Evolutionary conservation across 2,113 vertebrate species (phyloP).

Genomic region (Perognathus longimembris): DNA sequence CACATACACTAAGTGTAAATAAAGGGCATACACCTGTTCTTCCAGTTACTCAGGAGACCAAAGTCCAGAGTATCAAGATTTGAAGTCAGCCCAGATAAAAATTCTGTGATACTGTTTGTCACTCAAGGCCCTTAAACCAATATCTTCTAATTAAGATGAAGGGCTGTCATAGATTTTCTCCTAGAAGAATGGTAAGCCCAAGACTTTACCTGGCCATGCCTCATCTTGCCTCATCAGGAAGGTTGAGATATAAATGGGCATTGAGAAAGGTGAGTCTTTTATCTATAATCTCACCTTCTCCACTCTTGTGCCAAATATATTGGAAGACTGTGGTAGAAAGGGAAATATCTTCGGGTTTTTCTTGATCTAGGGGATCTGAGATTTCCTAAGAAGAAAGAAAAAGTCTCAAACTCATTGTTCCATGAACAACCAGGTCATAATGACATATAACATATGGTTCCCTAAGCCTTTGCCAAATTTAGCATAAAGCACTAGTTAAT

Average conservation of each 20-base stretch:
- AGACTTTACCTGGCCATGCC: not conserved
- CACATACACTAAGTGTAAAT: no score
- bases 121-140: not conserved
- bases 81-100: no score
- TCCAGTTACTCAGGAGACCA: no score
- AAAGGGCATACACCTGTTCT: no score
- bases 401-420: not conserved
- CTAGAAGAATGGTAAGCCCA: not conserved
- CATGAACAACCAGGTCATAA: not conserved
- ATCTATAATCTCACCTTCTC: not conserved
- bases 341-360: not conserved
- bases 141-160: not conserved
- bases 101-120: not conserved
- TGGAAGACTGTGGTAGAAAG: not conserved
- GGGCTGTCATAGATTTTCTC: not conserved
- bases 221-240: not conserved
- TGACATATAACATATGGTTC: conserved; percentile 18
- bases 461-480: not conserved
- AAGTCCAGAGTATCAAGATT: no score
- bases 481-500: conserved; percentile 25
- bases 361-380: not conserved
- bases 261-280: not conserved
- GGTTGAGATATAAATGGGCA: not conserved
- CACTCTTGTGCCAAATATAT: not conserved
- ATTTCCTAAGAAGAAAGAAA: conserved; percentile 21